Conservation (phyloP, 2,113 vertebrate genomes). For the Progne subis region DNA sequence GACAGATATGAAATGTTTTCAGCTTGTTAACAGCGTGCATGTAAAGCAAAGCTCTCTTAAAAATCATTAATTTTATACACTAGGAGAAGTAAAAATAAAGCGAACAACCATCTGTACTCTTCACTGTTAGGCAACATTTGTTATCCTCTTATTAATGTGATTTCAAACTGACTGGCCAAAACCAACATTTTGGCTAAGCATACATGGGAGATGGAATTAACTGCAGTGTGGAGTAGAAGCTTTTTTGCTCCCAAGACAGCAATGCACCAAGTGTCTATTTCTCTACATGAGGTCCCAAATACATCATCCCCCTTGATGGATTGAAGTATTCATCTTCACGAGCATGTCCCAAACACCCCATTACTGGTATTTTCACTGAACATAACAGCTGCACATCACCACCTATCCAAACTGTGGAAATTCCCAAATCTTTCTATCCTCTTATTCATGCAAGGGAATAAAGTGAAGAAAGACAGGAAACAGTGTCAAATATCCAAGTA, state of each 20-base stretch:
- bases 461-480: background rate
- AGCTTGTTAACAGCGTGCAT: background rate
- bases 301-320: background rate
- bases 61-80: background rate
- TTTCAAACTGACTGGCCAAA: background rate
- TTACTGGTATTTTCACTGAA: background rate
- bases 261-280: background rate
- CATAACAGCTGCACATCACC: background rate
- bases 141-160: accelerated
- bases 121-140: background rate
- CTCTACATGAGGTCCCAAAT: background rate
- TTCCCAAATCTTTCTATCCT: background rate
- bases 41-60: background rate
- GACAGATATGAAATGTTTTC: background rate
- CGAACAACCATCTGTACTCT: background rate
- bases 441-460: background rate
- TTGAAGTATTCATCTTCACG: background rate
- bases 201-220: background rate
- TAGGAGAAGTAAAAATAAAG: background rate
- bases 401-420: background rate
- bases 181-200: background rate
- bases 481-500: background rate
- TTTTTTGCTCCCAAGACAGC: background rate
- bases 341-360: background rate
- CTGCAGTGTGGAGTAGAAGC: background rate